Base-by-base conservation (phyloP, 2,888 invertebrate species). In the Timandra comae region DNA sequence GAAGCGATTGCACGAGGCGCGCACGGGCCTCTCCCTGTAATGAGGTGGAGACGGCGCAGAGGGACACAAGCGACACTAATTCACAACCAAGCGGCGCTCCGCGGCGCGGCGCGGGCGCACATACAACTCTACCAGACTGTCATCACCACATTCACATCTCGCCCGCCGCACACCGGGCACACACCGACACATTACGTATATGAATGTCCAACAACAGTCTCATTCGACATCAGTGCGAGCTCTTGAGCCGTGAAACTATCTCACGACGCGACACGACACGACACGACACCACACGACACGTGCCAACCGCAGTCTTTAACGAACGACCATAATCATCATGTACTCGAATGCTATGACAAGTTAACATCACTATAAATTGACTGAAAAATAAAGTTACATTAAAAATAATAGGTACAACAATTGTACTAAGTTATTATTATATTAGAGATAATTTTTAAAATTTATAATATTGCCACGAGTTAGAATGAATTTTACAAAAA, bases 401-500 rank as follows among this genome's bases (percentile, higher is more conserved):
- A 46, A 52, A 43, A 43, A 49, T 49, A 44, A 29, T 38, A 33
- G 48, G 49, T 51, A 63, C 64, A 77, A 80, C 69, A 75, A 82
- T 79, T 78, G 79, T 79, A 76, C 79, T 81, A 80, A 69, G 56
- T 64, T 62, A 67, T 67, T 64, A 65, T 64, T 63, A 69, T 71
- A 74, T 70, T 73, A 76, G 60, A 75, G 73, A 71, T 70, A 71
- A 63, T 67, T 72, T 76, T 48, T 76, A 58, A 72, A 76, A 71
- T 67, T 69, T 77, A 69, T 16, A 5, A 79, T 82, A 82, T 82
- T 82, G 82, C 84, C 81, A 76, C 53, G 69, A 77, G 74, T 75
- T 73, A 69, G 72, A 79, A 64, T 70, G 73, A 79, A 79, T 79
- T 80, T 74, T 82, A 84, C 79, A 84, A 82, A 82, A 84, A 84